phyloP scores from a whole-genome alignment of 2,888 invertebrate species.

The Holacanthella duospinosa region DNA sequence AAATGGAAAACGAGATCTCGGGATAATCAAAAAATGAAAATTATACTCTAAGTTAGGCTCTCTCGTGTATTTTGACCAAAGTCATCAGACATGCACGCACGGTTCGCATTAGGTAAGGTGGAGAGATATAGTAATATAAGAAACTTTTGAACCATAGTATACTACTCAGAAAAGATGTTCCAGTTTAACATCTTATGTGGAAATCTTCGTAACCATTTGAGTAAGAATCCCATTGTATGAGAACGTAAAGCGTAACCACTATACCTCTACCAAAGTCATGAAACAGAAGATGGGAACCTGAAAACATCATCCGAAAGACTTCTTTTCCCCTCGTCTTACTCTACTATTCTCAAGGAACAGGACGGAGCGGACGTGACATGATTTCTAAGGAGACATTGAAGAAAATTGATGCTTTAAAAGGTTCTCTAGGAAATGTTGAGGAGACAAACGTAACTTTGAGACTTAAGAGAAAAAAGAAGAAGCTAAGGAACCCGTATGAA shows the following conservation, averaged over 20 bases:
- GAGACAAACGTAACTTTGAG: not conserved
- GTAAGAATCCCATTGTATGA: not conserved
- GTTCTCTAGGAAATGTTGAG: not conserved
- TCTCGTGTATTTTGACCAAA: not conserved
- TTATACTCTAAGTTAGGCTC: not conserved
- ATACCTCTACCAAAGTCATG: no score
- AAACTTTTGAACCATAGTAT: no score
- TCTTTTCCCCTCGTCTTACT: not conserved
- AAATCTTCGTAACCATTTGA: no score
- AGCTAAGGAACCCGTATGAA: no score
- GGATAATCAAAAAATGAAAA: slow-evolving; percentile 2
- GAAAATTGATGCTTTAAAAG: not conserved
- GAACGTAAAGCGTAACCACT: not conserved
- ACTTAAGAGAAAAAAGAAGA: no score
- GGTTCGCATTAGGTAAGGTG: not conserved
- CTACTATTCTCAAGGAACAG: no score
- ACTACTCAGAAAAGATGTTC: no score
- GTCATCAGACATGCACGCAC: not conserved
- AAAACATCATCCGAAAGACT: not conserved
- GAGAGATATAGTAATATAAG: not conserved
- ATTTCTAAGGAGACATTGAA: not conserved
- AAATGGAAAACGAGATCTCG: not conserved
- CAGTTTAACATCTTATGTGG: no score
- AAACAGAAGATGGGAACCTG: not conserved
- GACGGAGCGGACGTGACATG: not conserved